Conservation (phyloP, 2,113 vertebrate genomes). For the Loxodonta africana region DNA sequence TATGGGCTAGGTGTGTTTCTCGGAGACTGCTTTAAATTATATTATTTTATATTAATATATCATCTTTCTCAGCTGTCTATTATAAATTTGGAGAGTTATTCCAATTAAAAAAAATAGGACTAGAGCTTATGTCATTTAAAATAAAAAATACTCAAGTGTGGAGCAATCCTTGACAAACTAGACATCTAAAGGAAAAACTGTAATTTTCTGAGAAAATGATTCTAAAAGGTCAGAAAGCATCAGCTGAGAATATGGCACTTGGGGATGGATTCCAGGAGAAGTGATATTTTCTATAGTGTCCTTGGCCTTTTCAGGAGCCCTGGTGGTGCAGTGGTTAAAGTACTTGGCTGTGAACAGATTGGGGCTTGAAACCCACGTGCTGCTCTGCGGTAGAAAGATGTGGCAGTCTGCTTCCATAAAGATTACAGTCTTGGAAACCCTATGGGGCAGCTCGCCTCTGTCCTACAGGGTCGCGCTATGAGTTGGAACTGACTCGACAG, state of each 20-base stretch:
- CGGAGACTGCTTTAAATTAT: not conserved
- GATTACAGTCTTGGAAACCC: too few species aligned
- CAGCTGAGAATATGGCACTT: fast-evolving
- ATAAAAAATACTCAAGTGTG: not conserved
- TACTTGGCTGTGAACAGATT: too few species aligned
- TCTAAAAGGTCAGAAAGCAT: not conserved
- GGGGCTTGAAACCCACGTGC: too few species aligned
- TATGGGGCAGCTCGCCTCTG: too few species aligned
- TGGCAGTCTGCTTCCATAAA: too few species aligned
- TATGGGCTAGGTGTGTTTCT: fast-evolving
- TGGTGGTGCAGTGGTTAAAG: too few species aligned
- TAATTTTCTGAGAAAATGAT: not conserved
- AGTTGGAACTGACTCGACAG: too few species aligned
- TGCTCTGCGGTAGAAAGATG: too few species aligned
- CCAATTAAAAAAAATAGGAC: not conserved
- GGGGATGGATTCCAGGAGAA: not conserved
- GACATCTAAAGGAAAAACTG: not conserved
- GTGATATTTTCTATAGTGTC: not conserved
- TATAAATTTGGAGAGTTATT: not conserved
- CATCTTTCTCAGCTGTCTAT: not conserved
- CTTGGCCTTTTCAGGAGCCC: too few species aligned
- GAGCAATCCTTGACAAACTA: not conserved
- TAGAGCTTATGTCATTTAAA: not conserved
- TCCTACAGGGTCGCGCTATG: too few species aligned
- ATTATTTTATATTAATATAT: not conserved